Base-by-base conservation (phyloP, 2,113 vertebrate species). In the Macquaria ambigua region DNA sequence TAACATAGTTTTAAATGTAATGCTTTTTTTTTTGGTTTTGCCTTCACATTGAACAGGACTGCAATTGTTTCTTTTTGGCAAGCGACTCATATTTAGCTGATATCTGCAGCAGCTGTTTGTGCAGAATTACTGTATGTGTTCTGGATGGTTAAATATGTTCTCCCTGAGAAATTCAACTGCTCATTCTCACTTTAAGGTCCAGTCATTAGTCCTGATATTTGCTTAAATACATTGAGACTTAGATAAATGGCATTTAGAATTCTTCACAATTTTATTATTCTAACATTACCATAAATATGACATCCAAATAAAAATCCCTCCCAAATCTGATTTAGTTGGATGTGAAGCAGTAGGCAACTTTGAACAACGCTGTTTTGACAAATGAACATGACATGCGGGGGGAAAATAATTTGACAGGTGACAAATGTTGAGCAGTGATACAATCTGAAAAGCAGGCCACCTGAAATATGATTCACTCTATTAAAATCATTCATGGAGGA, bases 401-500 rank as follows among this genome's bases (percentile, higher is more conserved):
- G 93, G 93, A 92, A 95, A 95, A 96, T 96, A 96, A 96, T 96
- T 96, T 96, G 96, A 96, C 96, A 96, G 94, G 92, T 95, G 96
- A 96, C 96, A 96, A 96, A 96, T 96, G 96, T 95, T 93, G 93
- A 95, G 90, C 85, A 70, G 90, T 90, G 95, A 96, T 96, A 96
- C 94, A 94, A 96, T 96, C 95, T 96, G 96, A 96, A 95, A 95
- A 91, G 91, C 93, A 85, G 93, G 93, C 94, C 94, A 96, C 93
- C 95, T 94, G 93, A 95, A 96, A 96, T 96, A 96, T 95, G 95
- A 95, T 94, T 95, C 93, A 93, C 95, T 96, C 95, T 93, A 95
- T 96, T 96, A 96, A 96, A 95, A 96, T 96, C 94, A 96, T 95
- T 96, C 93, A 93, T 74, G 82, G 91, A 95, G 95, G 94, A 96